Evolutionary conservation across 2,113 vertebrate species (phyloP).

Genomic region (Thalassoma bifasciatum): DNA sequence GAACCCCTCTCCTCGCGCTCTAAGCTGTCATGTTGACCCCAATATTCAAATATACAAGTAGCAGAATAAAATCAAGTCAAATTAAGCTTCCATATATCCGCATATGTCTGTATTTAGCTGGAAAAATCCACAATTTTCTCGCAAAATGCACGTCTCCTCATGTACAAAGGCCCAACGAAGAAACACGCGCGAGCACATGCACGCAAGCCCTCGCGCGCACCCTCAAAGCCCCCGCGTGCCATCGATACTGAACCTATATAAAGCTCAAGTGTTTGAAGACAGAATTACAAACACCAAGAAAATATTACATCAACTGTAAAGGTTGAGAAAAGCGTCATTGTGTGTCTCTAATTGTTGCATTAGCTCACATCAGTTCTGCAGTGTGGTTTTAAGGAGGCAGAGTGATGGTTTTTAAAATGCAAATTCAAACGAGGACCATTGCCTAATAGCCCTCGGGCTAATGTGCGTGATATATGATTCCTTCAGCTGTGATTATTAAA

Average conservation of each 20-base stretch:
- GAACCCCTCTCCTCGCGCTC: background rate
- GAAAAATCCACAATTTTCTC: background rate
- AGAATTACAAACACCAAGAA: conserved; percentile 49
- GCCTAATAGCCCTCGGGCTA: conserved; percentile 80
- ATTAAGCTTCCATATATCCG: background rate
- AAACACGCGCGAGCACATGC: background rate
- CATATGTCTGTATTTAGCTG: background rate
- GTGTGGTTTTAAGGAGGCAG: conserved; percentile 60
- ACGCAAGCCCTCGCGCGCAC: background rate
- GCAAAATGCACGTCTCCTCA: background rate
- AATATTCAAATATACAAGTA: background rate
- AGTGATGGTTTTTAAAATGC: conserved; percentile 78
- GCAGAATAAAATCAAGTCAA: background rate
- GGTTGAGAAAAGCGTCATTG: conserved; percentile 27
- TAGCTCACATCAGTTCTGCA: conserved; percentile 55
- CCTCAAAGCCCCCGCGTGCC: background rate
- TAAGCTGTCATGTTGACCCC: background rate
- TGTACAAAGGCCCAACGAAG: background rate
- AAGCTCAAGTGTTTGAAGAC: background rate
- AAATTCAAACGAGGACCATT: conserved; percentile 78
- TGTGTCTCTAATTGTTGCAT: conserved; percentile 62
- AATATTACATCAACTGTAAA: conserved; percentile 53
- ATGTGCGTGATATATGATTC: conserved; percentile 79
- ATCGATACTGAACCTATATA: background rate
- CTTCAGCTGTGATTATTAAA: conserved; percentile 82